Percentiles rank a stretch among this genome's conserved stretches.
These are phyloP conservation scores for Chalcosyrphus nemorum DNA, from an alignment of 2,888 invertebrate genomes.

Conservation along the genomic window DNA sequence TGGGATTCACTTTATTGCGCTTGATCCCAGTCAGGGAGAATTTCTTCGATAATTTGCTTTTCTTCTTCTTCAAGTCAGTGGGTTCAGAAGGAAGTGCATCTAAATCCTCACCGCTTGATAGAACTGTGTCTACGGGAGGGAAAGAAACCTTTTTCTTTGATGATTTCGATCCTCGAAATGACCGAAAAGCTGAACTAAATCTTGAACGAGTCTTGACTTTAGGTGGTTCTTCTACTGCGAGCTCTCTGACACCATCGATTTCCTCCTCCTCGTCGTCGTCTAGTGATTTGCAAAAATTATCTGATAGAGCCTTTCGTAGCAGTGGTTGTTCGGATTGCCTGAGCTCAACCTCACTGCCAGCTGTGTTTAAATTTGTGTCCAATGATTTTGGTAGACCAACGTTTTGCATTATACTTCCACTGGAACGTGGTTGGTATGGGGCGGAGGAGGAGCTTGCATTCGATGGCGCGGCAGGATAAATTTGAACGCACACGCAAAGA, in stretches of 20 bases:
- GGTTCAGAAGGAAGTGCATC: constrained; percentile 21
- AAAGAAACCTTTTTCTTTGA: constrained; percentile 75
- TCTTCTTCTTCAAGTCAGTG: constrained; percentile 75
- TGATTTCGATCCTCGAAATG: constrained; percentile 75
- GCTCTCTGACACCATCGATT: constrained; percentile 17
- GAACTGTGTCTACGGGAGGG: constrained; percentile 61
- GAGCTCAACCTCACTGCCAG: constrained; percentile 57
- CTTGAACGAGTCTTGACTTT: constrained; percentile 79
- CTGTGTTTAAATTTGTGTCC: constrained; percentile 60
- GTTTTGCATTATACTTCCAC: constrained; percentile 79
- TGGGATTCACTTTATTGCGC: constrained; percentile 76
- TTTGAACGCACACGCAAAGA: constrained; percentile 38
- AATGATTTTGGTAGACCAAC: constrained; percentile 74
- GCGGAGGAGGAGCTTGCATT: constrained; percentile 25
- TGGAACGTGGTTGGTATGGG: constrained; percentile 16
- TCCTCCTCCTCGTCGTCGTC: constrained; percentile 49
- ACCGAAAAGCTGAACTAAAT: constrained; percentile 79
- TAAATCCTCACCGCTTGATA: constrained; percentile 75
- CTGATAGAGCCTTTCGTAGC: constrained; percentile 63
- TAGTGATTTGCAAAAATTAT: constrained; percentile 53
- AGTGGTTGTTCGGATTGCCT: constrained; percentile 48
- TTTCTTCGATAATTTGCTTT: constrained; percentile 78
- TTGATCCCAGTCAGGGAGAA: constrained; percentile 77
- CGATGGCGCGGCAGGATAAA: constrained; percentile 27
- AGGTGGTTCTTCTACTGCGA: constrained; percentile 71